Conservation (phyloP, 2,888 invertebrate genomes). For the Malthinus flaveolus region DNA sequence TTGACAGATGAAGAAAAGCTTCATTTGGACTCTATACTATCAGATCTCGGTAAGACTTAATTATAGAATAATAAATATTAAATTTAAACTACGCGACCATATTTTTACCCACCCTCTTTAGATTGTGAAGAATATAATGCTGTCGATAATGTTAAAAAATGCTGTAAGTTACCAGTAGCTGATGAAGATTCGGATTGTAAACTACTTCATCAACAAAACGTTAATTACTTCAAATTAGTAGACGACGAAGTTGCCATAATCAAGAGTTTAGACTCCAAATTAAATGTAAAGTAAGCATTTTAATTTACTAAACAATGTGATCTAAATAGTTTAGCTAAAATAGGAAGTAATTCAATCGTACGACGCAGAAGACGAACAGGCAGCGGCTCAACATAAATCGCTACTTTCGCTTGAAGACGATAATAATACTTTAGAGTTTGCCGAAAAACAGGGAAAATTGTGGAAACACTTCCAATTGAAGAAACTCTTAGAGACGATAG, state of each 20-base stretch:
- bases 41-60: conserved; percentile 30
- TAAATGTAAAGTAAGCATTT: conserved; percentile 3
- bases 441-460: conserved; percentile 21
- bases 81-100: no score
- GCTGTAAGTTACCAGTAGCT: not conserved
- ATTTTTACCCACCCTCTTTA: no score
- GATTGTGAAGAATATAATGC: conserved; percentile 7
- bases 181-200: not conserved
- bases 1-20: conserved; percentile 37
- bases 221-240: conserved; percentile 15
- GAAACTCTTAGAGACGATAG: conserved; percentile 25
- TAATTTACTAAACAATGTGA: not conserved
- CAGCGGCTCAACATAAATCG: not conserved
- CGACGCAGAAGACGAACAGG: not conserved
- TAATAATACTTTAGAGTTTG: conserved; percentile 15
- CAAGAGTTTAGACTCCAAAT: conserved; percentile 8
- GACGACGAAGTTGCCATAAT: conserved; percentile 1
- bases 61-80: not conserved
- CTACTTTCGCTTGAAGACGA: not conserved
- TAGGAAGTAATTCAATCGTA: conserved; percentile 9
- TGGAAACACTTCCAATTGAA: conserved; percentile 28
- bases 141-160: not conserved
- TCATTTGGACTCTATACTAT: conserved; percentile 30
- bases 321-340: conserved; percentile 1
- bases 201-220: not conserved